Conservation (phyloP, 2,113 vertebrate species). For the Clinocottus analis region DNA sequence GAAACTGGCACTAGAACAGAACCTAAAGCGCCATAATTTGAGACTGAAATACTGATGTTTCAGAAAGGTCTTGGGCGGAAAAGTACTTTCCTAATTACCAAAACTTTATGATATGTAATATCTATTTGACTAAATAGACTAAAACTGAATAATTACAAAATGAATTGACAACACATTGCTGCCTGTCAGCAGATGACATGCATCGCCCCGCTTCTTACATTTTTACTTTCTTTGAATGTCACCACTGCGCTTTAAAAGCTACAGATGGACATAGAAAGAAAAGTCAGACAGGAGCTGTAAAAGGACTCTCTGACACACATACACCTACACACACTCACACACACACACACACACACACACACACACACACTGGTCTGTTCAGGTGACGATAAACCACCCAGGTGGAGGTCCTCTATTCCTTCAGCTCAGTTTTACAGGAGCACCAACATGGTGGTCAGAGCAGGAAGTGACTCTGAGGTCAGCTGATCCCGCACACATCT, state of each 20-base stretch:
- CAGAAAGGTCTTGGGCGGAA: not conserved
- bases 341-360: conserved; percentile 16
- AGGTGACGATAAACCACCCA: conserved; percentile 68
- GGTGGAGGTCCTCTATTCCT: conserved; percentile 50
- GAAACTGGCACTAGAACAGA: no score
- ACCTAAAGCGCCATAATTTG: no score
- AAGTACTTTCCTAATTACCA: not conserved
- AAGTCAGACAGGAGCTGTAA: conserved; percentile 7
- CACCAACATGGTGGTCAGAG: conserved; percentile 53
- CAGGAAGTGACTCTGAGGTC: conserved; percentile 64
- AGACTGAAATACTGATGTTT: no score
- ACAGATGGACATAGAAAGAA: not conserved
- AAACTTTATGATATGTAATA: not conserved
- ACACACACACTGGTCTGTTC: conserved; percentile 11
- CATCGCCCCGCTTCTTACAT: not conserved
- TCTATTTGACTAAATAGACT: not conserved
- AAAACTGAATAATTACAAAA: not conserved
- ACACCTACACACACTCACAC: conserved; percentile 36
- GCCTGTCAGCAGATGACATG: not conserved
- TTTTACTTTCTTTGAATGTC: not conserved
- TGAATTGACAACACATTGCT: not conserved
- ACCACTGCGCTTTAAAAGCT: not conserved
- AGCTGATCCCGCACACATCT: conserved; percentile 56
- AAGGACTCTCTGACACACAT: not conserved
- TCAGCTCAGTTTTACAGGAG: conserved; percentile 51